Evolutionary conservation across 1,140 invertebrate species (phyloP).

Genomic region (Aleiodes sp.): DNA sequence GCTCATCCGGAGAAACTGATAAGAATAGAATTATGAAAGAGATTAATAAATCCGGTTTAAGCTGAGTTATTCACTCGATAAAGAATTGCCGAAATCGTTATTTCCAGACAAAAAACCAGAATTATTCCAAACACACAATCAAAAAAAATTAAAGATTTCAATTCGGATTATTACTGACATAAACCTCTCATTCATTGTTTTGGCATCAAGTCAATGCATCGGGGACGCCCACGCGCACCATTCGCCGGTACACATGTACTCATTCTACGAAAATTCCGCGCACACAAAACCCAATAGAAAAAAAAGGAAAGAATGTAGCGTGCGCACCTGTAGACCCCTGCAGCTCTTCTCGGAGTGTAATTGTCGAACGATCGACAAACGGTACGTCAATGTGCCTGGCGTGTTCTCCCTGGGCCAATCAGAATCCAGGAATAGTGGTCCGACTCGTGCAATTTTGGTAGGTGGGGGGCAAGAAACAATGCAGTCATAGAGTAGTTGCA

Average conservation of each 20-base stretch:
- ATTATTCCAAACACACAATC: too few relatives aligned
- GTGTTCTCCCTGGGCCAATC: constrained; percentile 28
- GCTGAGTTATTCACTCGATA: too few relatives aligned
- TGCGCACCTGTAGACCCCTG: background rate
- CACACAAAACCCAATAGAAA: background rate
- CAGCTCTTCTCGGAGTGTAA: background rate
- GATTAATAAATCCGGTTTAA: too few relatives aligned
- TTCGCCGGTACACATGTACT: background rate
- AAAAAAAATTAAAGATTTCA: too few relatives aligned
- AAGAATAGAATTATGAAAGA: too few relatives aligned
- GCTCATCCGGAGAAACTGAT: too few relatives aligned
- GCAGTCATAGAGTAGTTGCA: background rate
- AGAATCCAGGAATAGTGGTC: constrained; percentile 15
- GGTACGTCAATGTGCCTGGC: constrained; percentile 21
- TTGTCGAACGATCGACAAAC: constrained; percentile 22
- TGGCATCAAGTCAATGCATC: background rate
- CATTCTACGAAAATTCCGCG: background rate
- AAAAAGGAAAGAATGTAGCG: background rate
- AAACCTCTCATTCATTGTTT: background rate
- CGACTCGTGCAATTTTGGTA: constrained; percentile 12
- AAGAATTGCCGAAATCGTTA: too few relatives aligned
- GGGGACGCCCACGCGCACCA: background rate
- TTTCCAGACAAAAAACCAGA: too few relatives aligned
- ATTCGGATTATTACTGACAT: too few relatives aligned
- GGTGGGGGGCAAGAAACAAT: background rate